Conservation (phyloP, 2,797 vertebrate species). For the Cephalopachus bancanus region DNA sequence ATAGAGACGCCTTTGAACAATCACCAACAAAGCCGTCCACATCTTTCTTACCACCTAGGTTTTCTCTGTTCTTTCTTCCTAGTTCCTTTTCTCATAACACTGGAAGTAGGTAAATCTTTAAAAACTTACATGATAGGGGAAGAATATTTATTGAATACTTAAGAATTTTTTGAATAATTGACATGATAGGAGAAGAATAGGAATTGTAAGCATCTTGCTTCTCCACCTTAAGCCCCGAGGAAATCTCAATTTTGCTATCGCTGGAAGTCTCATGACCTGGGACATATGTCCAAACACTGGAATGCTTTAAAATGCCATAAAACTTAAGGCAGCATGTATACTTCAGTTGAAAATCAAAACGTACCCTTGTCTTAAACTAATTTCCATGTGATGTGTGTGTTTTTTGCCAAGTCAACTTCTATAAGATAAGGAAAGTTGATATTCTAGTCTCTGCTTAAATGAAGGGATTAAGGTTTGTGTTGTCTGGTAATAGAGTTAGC, state of each 20-base stretch:
- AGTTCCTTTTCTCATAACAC: not conserved
- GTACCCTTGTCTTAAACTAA: not conserved
- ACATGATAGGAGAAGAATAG: not conserved
- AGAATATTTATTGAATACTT: too few relatives aligned
- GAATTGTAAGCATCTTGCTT: conserved; percentile 24
- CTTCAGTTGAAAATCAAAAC: conserved; percentile 51
- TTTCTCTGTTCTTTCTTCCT: not conserved
- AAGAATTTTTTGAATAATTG: too few relatives aligned
- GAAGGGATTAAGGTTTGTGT: conserved; percentile 12
- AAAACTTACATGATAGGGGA: not conserved
- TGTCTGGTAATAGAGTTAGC: conserved; percentile 64
- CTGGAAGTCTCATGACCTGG: not conserved
- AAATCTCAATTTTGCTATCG: not conserved
- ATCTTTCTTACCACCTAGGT: not conserved
- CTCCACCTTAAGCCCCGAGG: not conserved
- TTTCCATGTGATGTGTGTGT: not conserved
- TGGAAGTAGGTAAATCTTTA: not conserved
- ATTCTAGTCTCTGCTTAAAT: conserved; percentile 43
- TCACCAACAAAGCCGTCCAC: not conserved
- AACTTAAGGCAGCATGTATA: conserved; percentile 21
- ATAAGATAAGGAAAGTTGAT: conserved; percentile 20
- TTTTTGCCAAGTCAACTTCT: conserved; percentile 30
- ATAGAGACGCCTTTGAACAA: not conserved
- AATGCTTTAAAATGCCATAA: conserved; percentile 44
- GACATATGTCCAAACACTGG: not conserved